Base-by-base conservation (phyloP, 2,888 invertebrate species). In the Neoascia interrupta region DNA sequence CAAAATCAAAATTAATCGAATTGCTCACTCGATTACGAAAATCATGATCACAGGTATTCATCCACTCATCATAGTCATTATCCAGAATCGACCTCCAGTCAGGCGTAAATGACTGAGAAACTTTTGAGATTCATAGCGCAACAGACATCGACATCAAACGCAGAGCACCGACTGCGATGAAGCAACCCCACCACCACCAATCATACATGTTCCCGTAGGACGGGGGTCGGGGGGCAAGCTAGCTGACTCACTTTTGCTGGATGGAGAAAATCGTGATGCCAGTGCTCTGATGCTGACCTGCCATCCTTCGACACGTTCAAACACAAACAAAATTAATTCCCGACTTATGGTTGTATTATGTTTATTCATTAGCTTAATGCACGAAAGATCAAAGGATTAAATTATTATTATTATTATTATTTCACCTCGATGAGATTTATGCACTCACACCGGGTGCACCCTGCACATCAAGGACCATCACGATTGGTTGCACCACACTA, bases 361-460 rank as follows among this genome's bases (percentile, higher is more conserved):
- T 72, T 79, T 79, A 79, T 79, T 79, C 79, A 79, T 72, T 66
- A 79, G 79, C 58, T 79, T 66, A 79, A 79, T 79, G 79, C 79
- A 79, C 72, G 72, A 79, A 72, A 66, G 79, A 79, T 79, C 79
- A 79, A 79, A 79, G 79, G 79, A 79, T 79, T 79, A 66, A 79
- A 79, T 76, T 64, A 76, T 76, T 70, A 61, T 70, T 49, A n/a
- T n/a, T n/a, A 60, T 64, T 64, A 72, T 79, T 60, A 66, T 72
- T 66, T 66, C 66, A 66, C 54, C 49, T 72, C 60, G 72, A 51
- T 49, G 54, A 31, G 72, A 66, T 72, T 75, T 56, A 56, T n/a
- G n/a, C 54, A 51, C 41, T 28, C 43, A 16, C 18, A 36, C 34
- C 51, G 18, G 19, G 21, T 58, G 34, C 31, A 23, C 34, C 16